These are phyloP conservation scores for Yponomeuta malinellus DNA, from an alignment of 2,888 invertebrate genomes.

Conservation along the genomic window DNA sequence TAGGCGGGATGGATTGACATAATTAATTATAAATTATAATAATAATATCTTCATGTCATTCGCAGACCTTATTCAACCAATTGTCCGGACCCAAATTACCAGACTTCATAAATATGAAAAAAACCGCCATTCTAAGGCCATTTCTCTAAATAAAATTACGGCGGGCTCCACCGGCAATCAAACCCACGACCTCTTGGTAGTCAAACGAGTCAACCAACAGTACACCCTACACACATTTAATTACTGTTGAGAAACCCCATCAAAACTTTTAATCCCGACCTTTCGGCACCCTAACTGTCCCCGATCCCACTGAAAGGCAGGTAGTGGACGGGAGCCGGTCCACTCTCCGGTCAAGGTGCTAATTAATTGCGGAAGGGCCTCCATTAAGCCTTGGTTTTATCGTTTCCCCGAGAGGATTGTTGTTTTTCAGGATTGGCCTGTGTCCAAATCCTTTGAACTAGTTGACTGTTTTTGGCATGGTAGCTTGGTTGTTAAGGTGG, in stretches of 20 bases:
- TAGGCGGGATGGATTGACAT: too few species aligned
- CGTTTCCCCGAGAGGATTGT: constrained; percentile 52
- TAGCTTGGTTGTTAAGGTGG: too few species aligned
- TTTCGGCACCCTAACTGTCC: background rate
- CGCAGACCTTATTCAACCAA: too few species aligned
- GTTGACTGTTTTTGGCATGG: background rate
- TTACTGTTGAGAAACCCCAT: background rate
- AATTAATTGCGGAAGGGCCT: constrained; percentile 65
- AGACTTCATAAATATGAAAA: too few species aligned
- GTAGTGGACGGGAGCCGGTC: constrained; percentile 24
- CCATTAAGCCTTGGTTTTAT: constrained; percentile 61
- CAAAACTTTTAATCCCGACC: constrained; percentile 12
- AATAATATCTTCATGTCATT: too few species aligned
- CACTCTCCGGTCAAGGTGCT: constrained; percentile 41
- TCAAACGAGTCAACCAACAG: too few species aligned
- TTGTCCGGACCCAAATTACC: too few species aligned
- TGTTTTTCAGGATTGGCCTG: constrained; percentile 56
- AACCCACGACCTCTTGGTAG: too few species aligned
- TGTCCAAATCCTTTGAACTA: constrained; percentile 51
- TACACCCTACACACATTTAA: background rate
- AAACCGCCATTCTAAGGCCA: too few species aligned
- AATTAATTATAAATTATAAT: too few species aligned
- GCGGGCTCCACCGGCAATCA: too few species aligned
- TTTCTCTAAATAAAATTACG: too few species aligned
- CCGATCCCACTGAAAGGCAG: constrained; percentile 7